phyloP scores from a whole-genome alignment of 2,797 vertebrate genomes.

The Lates japonicus region DNA sequence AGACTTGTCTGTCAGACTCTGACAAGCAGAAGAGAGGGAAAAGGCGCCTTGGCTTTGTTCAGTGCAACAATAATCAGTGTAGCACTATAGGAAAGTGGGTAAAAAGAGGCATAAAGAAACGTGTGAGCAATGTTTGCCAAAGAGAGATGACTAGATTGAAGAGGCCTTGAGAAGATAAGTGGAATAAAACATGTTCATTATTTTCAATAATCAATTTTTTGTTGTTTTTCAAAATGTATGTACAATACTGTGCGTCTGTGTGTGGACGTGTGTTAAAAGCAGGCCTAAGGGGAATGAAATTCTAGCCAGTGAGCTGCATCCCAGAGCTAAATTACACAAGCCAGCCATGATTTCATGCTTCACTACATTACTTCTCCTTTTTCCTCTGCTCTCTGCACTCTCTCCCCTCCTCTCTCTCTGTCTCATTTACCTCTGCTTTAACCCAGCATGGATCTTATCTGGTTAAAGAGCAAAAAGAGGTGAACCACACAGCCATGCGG shows the following conservation, averaged over 20 bases:
- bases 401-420: constrained; percentile 63
- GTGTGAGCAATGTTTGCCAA: constrained; percentile 38
- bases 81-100: constrained; percentile 1
- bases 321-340: constrained; percentile 87
- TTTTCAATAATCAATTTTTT: constrained; percentile 27
- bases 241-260: constrained; percentile 4
- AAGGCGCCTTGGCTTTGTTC: constrained; percentile 22
- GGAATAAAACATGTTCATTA: constrained; percentile 52
- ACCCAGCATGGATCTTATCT: constrained; percentile 79
- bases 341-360: constrained; percentile 89
- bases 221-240: constrained; percentile 14
- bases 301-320: constrained; percentile 82
- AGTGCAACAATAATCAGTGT: constrained; percentile 22
- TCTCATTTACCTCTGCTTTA: constrained; percentile 82
- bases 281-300: constrained; percentile 82
- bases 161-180: constrained; percentile 35
- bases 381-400: constrained; percentile 60
- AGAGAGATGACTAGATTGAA: constrained; percentile 42
- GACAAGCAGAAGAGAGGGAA: constrained; percentile 11
- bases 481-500: constrained; percentile 66
- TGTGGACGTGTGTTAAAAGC: constrained; percentile 71
- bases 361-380: constrained; percentile 81
- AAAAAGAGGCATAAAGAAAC: constrained; percentile 23
- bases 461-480: constrained; percentile 81
- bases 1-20: constrained; percentile 42